phyloP scores from a whole-genome alignment of 2,888 invertebrate genomes.

The Harpalus rufipes region DNA sequence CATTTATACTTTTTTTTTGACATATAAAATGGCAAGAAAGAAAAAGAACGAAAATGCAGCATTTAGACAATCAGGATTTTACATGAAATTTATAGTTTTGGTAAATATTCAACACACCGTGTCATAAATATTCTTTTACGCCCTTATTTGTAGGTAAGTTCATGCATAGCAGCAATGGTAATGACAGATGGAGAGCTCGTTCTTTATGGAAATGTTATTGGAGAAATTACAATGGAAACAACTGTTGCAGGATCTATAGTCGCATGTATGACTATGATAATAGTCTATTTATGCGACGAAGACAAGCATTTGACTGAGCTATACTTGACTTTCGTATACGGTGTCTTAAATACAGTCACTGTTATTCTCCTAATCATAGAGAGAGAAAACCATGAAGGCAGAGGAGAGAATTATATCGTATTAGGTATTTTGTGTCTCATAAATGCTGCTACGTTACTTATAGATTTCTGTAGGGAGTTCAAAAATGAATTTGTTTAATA shows the following conservation, averaged over 20 bases:
- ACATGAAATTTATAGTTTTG: constrained; percentile 39
- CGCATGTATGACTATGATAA: not conserved
- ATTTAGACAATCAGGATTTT: constrained; percentile 38
- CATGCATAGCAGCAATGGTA: constrained; percentile 15
- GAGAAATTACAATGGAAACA: constrained; percentile 18
- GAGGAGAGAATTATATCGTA: constrained; percentile 41
- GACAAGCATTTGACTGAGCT: constrained; percentile 46
- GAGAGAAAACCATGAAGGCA: constrained; percentile 30
- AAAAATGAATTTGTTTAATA: constrained; percentile 41
- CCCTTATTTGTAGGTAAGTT: not conserved
- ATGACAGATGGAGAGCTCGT: constrained; percentile 38
- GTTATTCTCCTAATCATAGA: constrained; percentile 5
- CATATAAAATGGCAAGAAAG: constrained; percentile 38
- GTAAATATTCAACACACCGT: constrained; percentile 12
- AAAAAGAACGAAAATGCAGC: not conserved
- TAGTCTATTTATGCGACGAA: constrained; percentile 27
- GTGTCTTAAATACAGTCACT: not conserved
- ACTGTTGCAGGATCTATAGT: constrained; percentile 10
- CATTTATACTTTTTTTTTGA: constrained; percentile 22
- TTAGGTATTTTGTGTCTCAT: not conserved
- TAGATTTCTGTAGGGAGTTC: constrained; percentile 46
- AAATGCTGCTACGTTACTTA: constrained; percentile 7
- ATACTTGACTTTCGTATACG: constrained; percentile 23
- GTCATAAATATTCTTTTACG: not conserved
- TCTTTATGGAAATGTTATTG: not conserved